Evolutionary conservation across 2,797 vertebrate species (phyloP).

Genomic region (Rhinogobio ventralis): DNA sequence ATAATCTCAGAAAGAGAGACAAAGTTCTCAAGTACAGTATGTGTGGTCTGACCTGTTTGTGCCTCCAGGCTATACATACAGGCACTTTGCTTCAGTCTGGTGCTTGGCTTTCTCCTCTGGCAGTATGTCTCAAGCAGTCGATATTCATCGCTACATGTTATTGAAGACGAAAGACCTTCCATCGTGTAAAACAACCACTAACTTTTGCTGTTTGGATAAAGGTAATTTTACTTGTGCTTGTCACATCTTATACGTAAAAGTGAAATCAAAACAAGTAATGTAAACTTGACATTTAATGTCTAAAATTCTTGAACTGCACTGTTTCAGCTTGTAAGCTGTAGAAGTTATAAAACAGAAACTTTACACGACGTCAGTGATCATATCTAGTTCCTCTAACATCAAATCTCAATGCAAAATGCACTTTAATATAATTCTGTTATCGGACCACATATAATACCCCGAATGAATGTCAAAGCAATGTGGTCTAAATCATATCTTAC

Average conservation of each 20-base stretch:
- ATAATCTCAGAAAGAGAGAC: neutral
- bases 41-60: neutral
- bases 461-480: neutral
- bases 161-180: slow-evolving; percentile 2
- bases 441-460: neutral
- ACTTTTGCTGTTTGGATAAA: neutral
- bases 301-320: neutral
- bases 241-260: neutral
- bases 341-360: neutral
- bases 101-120: neutral
- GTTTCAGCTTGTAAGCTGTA: too few relatives aligned
- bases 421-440: neutral
- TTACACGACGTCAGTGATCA: neutral
- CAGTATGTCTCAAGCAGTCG: slow-evolving; percentile 60
- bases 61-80: rapidly evolving
- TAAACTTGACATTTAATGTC: neutral
- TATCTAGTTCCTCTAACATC: neutral
- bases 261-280: neutral
- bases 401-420: neutral
- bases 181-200: slow-evolving; percentile 25
- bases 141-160: slow-evolving; percentile 43
- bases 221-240: neutral
- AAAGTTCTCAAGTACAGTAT: neutral
- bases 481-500: neutral
- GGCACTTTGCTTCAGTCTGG: too few relatives aligned